phyloP scores from a whole-genome alignment of 2,888 invertebrate genomes.

The Eubasilissa splendida region DNA sequence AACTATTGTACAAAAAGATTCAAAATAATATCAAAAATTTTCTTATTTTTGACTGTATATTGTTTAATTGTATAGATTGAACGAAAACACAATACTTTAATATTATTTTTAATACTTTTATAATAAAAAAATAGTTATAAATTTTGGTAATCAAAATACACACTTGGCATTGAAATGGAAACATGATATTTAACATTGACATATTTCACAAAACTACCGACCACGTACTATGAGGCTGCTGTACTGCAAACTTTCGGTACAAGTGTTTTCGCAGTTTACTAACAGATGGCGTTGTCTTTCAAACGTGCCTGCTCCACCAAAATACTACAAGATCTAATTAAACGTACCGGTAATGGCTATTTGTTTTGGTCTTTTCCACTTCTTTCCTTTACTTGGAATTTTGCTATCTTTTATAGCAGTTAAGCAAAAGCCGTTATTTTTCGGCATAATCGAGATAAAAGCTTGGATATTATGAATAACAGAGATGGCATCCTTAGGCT shows the following conservation, averaged over 20 bases:
- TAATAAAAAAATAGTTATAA: too few relatives aligned
- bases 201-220: background rate
- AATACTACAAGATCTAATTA: conserved; percentile 23
- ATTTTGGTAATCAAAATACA: too few relatives aligned
- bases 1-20: too few relatives aligned
- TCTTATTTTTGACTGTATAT: too few relatives aligned
- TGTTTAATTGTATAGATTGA: too few relatives aligned
- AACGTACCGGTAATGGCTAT: conserved; percentile 21
- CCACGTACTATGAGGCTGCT: conserved; percentile 13
- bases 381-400: conserved; percentile 1
- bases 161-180: too few relatives aligned
- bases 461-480: background rate
- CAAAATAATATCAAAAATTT: too few relatives aligned
- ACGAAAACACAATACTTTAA: too few relatives aligned
- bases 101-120: too few relatives aligned
- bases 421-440: background rate
- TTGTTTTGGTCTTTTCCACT: conserved; percentile 6
- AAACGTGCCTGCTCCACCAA: conserved; percentile 18
- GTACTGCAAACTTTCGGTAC: background rate
- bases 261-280: conserved; percentile 17
- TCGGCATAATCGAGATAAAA: background rate
- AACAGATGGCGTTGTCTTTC: conserved; percentile 32
- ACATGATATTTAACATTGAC: too few relatives aligned
- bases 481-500: too few relatives aligned
- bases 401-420: background rate